Conservation (phyloP, 2,888 invertebrate species). For the Drosophila birchii region DNA sequence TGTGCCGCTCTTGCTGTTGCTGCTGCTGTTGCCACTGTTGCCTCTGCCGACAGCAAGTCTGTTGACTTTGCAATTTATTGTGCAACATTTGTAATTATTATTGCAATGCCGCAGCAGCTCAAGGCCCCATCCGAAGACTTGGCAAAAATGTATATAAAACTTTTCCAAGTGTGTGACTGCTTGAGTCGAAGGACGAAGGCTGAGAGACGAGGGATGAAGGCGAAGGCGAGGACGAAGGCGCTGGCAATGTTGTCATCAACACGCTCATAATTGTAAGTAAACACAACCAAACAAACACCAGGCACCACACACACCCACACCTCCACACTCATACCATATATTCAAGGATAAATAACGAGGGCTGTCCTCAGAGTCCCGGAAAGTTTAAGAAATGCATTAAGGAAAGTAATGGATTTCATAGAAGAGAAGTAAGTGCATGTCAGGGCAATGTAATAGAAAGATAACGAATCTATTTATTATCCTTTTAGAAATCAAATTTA, state of each 20-base stretch:
- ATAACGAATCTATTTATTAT: not conserved
- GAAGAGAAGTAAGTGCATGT: not conserved
- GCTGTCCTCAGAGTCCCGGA: slow-evolving; percentile 9
- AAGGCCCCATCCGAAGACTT: slow-evolving; percentile 38
- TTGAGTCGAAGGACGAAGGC: slow-evolving; percentile 62
- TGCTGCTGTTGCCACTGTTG: slow-evolving; percentile 5
- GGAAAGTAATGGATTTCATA: slow-evolving; percentile 5
- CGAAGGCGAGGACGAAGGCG: slow-evolving; percentile 17
- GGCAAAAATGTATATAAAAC: slow-evolving; percentile 61
- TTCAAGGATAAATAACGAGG: slow-evolving; percentile 30
- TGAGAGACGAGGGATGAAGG: not conserved
- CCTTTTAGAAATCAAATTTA: not conserved
- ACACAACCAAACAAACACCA: slow-evolving; percentile 56
- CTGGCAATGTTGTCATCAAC: slow-evolving; percentile 67
- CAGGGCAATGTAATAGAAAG: not conserved
- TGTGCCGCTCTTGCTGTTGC: not conserved
- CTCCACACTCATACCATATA: not conserved
- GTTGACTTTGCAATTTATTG: slow-evolving; percentile 81
- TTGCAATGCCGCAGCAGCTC: slow-evolving; percentile 69
- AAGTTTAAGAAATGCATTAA: slow-evolving; percentile 12
- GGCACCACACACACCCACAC: slow-evolving; percentile 3
- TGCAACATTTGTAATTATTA: slow-evolving; percentile 81
- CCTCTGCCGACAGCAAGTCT: slow-evolving; percentile 58
- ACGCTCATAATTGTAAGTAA: slow-evolving; percentile 80
- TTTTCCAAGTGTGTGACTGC: slow-evolving; percentile 73